phyloP scores from a whole-genome alignment of 2,113 vertebrate species.

The Eptesicus fuscus region DNA sequence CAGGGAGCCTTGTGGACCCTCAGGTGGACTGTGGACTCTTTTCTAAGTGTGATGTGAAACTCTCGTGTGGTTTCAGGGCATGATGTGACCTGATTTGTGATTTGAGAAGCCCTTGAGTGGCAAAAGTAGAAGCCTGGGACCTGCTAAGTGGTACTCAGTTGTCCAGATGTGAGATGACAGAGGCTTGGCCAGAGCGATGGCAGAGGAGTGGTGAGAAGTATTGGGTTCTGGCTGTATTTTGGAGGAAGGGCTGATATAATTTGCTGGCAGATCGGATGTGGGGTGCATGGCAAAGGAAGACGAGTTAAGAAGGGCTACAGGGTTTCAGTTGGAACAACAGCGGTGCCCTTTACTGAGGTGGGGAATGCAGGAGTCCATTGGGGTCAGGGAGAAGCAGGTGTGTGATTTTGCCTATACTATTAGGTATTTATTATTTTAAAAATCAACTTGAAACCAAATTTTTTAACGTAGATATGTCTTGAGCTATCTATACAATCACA shows the following conservation, averaged over 20 bases:
- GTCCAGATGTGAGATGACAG: neutral
- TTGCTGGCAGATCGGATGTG: neutral
- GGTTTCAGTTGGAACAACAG: neutral
- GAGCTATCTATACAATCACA: neutral
- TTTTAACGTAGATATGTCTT: neutral
- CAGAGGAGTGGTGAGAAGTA: neutral
- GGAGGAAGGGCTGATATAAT: neutral
- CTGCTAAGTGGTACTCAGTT: neutral
- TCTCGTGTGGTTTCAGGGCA: neutral
- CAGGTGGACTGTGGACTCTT: neutral
- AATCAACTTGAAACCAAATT: neutral
- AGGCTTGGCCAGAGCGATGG: neutral
- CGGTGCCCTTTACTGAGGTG: neutral
- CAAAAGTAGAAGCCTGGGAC: neutral
- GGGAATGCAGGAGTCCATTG: neutral
- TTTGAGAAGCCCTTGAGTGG: neutral
- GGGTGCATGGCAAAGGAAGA: neutral
- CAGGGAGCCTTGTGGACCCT: neutral
- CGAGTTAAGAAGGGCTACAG: neutral
- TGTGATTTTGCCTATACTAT: neutral
- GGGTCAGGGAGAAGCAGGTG: neutral
- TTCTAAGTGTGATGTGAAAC: neutral
- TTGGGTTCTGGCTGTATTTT: neutral
- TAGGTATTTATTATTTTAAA: neutral
- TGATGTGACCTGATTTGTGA: neutral